phyloP scores from a whole-genome alignment of 2,797 vertebrate species.

The Momotus momota region DNA sequence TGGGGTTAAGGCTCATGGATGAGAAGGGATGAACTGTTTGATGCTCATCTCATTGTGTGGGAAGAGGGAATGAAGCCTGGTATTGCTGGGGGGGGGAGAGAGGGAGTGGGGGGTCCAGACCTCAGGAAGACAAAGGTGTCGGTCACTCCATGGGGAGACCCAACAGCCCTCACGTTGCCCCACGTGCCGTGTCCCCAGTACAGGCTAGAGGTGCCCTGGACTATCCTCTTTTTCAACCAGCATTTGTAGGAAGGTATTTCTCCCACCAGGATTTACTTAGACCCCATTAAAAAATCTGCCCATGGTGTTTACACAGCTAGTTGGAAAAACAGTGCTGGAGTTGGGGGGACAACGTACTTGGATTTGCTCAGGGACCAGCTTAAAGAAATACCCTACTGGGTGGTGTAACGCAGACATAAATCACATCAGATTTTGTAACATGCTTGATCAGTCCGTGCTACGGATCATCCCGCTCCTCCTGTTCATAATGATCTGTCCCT shows the following conservation, averaged over 20 bases:
- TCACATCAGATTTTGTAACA: not conserved
- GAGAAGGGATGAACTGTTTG: not conserved
- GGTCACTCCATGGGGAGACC: not conserved
- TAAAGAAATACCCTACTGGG: not conserved
- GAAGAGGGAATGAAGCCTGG: not conserved
- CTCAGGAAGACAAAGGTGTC: not conserved
- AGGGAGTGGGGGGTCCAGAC: not conserved
- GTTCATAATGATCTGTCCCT: not conserved
- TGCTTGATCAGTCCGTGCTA: not conserved
- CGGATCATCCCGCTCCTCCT: not conserved
- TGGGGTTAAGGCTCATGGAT: not conserved
- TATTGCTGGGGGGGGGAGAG: too few relatives aligned
- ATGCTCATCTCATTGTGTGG: not conserved
- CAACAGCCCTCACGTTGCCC: rapidly evolving
- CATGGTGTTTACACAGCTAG: rapidly evolving
- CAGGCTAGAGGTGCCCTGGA: not conserved
- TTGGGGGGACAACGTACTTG: rapidly evolving
- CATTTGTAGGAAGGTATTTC: not conserved
- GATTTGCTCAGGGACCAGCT: not conserved
- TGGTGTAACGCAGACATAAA: not conserved
- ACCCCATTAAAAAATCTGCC: not conserved
- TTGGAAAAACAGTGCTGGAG: not conserved
- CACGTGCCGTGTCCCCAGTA: rapidly evolving
- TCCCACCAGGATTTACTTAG: not conserved
- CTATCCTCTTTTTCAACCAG: not conserved